Conservation (phyloP, 2,888 invertebrate species). For the Microctonus brassicae region DNA sequence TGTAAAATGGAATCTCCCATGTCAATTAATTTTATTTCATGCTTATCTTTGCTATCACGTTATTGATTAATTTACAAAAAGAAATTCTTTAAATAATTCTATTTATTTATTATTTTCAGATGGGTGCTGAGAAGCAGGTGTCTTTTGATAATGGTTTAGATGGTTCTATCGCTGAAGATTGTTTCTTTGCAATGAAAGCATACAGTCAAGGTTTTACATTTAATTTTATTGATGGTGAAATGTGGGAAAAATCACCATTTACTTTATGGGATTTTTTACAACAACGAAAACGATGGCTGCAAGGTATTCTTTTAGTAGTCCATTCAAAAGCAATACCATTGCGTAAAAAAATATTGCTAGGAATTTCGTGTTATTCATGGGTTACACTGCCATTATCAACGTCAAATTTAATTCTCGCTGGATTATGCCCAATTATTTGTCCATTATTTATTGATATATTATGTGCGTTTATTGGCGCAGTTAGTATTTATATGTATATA, state of each 20-base stretch:
- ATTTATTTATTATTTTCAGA: conserved; percentile 71
- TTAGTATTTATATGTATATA: conserved; percentile 97
- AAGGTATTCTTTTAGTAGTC: conserved; percentile 90
- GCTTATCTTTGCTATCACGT: too few species aligned
- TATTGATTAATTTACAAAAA: too few species aligned
- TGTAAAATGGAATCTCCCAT: background rate
- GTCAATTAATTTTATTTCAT: background rate
- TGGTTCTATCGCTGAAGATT: conserved; percentile 98
- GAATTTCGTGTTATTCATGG: conserved; percentile 95
- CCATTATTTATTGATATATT: conserved; percentile 86
- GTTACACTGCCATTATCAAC: conserved; percentile 93
- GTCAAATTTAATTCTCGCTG: conserved; percentile 88
- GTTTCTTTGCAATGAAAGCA: conserved; percentile 97
- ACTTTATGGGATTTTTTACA: conserved; percentile 95
- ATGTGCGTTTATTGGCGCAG: conserved; percentile 92
- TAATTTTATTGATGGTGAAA: conserved; percentile 97
- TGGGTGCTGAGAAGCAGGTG: conserved; percentile 89
- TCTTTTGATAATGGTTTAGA: conserved; percentile 97
- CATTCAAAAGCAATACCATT: conserved; percentile 88
- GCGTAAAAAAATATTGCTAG: conserved; percentile 84
- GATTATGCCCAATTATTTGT: conserved; percentile 89
- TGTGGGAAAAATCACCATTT: conserved; percentile 99
- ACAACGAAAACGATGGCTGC: conserved; percentile 96
- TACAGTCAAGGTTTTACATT: conserved; percentile 91
- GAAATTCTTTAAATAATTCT: background rate